These are phyloP conservation scores for Lepidurus arcticus DNA, from an alignment of 1,140 invertebrate species.

Conservation along the genomic window DNA sequence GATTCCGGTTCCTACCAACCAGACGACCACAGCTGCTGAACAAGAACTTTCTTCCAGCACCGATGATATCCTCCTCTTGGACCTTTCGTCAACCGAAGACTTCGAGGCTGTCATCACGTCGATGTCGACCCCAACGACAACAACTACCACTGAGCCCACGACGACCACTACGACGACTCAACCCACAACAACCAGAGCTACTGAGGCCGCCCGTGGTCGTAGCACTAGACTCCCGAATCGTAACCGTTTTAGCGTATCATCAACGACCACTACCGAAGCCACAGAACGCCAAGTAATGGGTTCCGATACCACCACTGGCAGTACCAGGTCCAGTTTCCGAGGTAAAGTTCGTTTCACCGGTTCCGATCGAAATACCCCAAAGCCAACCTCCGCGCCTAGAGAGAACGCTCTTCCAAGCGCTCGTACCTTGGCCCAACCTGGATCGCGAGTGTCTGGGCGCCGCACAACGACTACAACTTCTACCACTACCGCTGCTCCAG, in stretches of 20 bases:
- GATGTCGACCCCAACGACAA: slow-evolving; percentile 11
- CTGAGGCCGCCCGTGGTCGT: not conserved
- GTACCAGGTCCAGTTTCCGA: not conserved
- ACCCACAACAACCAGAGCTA: not conserved
- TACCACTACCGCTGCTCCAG: slow-evolving; percentile 6
- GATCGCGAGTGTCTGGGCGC: not conserved
- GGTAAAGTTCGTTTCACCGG: not conserved
- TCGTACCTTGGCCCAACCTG: not conserved
- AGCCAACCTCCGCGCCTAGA: not conserved
- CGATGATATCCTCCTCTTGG: not conserved
- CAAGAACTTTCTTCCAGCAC: not conserved
- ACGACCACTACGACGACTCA: slow-evolving; percentile 24
- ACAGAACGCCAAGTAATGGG: not conserved
- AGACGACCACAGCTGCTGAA: not conserved
- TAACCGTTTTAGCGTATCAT: not conserved
- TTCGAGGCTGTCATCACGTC: not conserved
- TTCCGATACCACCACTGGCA: not conserved
- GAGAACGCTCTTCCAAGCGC: not conserved
- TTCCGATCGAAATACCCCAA: not conserved
- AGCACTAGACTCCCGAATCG: not conserved
- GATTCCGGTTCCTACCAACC: not conserved
- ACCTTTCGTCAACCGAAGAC: not conserved
- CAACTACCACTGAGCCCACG: slow-evolving; percentile 8
- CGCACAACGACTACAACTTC: slow-evolving; percentile 27
- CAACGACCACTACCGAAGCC: slow-evolving; percentile 23